Evolutionary conservation across 53 echinoderm and acorn worm species (phyloP).

Genomic region (Paracentrotus lividus): DNA sequence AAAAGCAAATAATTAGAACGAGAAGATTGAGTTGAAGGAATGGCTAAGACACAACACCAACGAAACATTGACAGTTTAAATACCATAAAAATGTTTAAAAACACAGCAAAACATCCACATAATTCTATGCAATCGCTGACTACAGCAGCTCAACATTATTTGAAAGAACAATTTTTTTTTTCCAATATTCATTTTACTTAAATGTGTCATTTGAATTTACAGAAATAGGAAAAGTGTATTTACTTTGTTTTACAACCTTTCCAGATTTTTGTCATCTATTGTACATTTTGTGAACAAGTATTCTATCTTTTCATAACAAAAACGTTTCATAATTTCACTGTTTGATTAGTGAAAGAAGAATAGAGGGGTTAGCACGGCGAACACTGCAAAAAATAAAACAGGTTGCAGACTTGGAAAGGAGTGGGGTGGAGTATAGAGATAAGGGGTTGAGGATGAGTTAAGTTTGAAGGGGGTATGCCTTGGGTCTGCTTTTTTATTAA

Average conservation of each 20-base stretch:
- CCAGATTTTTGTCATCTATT: too few species aligned
- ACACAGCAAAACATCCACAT: neutral
- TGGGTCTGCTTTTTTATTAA: too few species aligned
- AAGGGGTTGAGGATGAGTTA: neutral
- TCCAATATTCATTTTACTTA: too few species aligned
- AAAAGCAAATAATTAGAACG: neutral
- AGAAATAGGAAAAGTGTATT: too few species aligned
- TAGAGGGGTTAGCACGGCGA: neutral
- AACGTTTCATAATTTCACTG: neutral
- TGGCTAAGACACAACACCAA: neutral
- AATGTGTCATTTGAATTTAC: too few species aligned
- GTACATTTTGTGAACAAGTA: too few species aligned
- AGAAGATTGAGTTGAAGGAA: neutral
- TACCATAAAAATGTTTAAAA: neutral
- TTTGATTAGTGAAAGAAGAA: neutral
- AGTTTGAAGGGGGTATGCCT: neutral
- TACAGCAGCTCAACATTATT: too few species aligned
- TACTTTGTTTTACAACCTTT: too few species aligned
- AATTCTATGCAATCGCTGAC: neutral
- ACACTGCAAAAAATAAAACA: neutral
- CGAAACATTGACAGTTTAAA: neutral
- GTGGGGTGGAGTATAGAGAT: neutral
- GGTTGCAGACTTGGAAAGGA: too few species aligned
- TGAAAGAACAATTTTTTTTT: too few species aligned
- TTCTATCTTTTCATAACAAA: too few species aligned